Evolutionary conservation across 2,888 invertebrate species (phyloP).

Genomic region (Drosophila formosana): DNA sequence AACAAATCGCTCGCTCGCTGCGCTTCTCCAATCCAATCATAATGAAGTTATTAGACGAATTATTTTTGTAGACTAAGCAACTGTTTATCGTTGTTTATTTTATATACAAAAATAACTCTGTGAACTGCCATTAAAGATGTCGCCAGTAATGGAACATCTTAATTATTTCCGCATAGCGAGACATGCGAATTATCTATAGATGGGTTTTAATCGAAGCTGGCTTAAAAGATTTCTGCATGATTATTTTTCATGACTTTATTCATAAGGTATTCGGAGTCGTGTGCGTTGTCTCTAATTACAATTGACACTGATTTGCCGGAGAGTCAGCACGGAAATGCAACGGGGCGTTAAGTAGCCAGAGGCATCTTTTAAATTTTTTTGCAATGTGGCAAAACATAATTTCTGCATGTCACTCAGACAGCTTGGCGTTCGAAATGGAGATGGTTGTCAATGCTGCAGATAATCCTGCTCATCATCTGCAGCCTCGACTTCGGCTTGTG

Average conservation of each 20-base stretch:
- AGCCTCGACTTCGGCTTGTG: constrained; percentile 49
- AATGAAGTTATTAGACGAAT: constrained; percentile 77
- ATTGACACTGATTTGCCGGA: constrained; percentile 77
- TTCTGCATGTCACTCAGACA: constrained; percentile 71
- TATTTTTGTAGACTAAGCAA: constrained; percentile 21
- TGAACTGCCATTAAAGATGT: neutral
- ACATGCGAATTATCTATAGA: neutral
- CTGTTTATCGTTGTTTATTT: constrained; percentile 16
- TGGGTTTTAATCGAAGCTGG: constrained; percentile 4
- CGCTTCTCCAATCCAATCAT: constrained; percentile 33
- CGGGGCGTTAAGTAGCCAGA: constrained; percentile 74
- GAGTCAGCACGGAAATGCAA: constrained; percentile 38
- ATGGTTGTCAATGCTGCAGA: constrained; percentile 70
- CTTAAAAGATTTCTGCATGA: constrained; percentile 10
- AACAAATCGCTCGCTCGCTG: constrained; percentile 63
- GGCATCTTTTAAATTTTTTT: constrained; percentile 69
- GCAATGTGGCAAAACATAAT: constrained; percentile 74
- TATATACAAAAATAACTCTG: neutral
- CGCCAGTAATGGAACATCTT: neutral
- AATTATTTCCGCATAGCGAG: neutral
- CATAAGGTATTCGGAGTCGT: constrained; percentile 20
- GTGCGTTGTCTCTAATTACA: constrained; percentile 56
- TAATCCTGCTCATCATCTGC: constrained; percentile 80
- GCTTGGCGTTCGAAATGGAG: constrained; percentile 40
- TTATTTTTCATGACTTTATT: constrained; percentile 11